phyloP scores from a whole-genome alignment of 1,140 invertebrate genomes.

The Drosophila nebulosa region DNA sequence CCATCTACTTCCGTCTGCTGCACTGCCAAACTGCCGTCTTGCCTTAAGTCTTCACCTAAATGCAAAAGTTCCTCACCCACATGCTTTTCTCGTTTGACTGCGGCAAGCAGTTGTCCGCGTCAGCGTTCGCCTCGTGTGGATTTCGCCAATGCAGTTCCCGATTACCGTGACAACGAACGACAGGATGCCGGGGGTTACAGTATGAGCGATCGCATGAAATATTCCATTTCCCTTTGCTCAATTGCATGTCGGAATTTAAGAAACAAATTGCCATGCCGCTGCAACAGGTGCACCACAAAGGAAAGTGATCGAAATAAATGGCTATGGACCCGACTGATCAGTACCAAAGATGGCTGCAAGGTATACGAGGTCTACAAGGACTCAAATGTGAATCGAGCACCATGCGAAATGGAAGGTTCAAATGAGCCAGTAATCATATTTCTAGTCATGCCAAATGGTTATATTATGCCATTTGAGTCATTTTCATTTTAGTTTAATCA shows the following conservation, averaged over 20 bases:
- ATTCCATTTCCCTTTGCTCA: conserved; percentile 31
- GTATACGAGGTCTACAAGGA: conserved; percentile 60
- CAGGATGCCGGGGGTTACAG: not conserved
- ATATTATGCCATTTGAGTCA: conserved; percentile 57
- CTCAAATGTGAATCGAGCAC: conserved; percentile 12
- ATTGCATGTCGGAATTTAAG: conserved; percentile 26
- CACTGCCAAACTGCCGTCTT: not conserved
- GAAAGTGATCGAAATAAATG: conserved; percentile 11
- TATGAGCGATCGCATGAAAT: conserved; percentile 2
- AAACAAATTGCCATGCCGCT: not conserved
- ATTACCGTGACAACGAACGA: not conserved
- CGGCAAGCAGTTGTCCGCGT: conserved; percentile 1
- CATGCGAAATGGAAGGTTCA: not conserved
- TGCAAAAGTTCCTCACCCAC: not conserved
- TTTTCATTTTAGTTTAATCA: not conserved
- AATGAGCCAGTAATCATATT: conserved; percentile 45
- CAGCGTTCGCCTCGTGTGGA: conserved; percentile 40
- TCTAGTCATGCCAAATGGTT: conserved; percentile 53
- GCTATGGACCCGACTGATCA: conserved; percentile 49
- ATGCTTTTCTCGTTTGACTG: not conserved
- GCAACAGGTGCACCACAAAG: not conserved
- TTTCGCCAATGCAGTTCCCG: conserved; percentile 43
- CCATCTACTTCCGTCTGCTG: not conserved
- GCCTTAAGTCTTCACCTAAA: not conserved
- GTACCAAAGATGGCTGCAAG: conserved; percentile 36